phyloP scores from a whole-genome alignment of 2,888 invertebrate genomes.

The Microdon myrmicae region DNA sequence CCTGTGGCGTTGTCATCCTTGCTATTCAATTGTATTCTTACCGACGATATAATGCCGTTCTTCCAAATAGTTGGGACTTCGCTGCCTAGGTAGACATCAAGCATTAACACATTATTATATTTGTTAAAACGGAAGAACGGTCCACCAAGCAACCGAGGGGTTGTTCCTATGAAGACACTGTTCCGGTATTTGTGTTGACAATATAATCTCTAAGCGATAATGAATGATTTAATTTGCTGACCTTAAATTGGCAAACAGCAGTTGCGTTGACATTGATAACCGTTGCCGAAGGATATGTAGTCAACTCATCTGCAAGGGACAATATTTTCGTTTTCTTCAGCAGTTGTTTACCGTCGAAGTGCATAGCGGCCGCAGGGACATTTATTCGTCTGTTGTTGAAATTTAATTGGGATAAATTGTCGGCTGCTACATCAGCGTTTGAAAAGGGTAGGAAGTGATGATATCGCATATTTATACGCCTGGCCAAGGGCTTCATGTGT shows the following conservation, averaged over 20 bases:
- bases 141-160: no score
- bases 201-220: slow-evolving; percentile 21
- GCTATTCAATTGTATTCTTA: slow-evolving; percentile 15
- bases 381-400: slow-evolving; percentile 31
- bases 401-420: slow-evolving; percentile 48
- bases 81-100: no score
- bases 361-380: no score
- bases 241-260: slow-evolving; percentile 38
- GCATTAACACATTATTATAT: slow-evolving; percentile 45
- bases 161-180: no score
- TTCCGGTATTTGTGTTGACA: no score
- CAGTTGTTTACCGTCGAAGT: neutral
- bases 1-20: neutral
- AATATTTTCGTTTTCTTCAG: neutral
- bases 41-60: no score
- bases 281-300: slow-evolving; percentile 8
- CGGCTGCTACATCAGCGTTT: slow-evolving; percentile 17
- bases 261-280: slow-evolving; percentile 22
- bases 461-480: slow-evolving; percentile 35
- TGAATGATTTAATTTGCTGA: slow-evolving; percentile 49
- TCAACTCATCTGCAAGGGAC: slow-evolving; percentile 6
- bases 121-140: no score
- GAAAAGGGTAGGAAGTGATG: slow-evolving; percentile 35
- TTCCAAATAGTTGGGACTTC: no score
- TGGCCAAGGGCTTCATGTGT: slow-evolving; percentile 24